These are phyloP conservation scores for Heliconius erato DNA, from an alignment of 2,888 invertebrate genomes.

Conservation along the genomic window DNA sequence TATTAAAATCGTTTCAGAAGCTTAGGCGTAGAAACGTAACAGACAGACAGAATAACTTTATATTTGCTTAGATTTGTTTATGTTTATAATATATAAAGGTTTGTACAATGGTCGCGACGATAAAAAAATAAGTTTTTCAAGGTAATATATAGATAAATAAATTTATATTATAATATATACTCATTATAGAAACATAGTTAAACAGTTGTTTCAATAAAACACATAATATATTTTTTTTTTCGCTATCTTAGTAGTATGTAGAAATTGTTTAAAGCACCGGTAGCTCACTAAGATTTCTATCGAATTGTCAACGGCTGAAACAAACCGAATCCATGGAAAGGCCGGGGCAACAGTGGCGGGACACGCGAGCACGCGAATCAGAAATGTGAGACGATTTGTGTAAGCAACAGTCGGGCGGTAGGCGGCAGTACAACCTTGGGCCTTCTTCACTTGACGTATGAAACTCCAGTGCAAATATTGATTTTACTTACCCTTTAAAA, in stretches of 20 bases:
- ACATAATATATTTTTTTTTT: neutral
- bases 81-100: neutral
- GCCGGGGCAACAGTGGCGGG: conserved; percentile 21
- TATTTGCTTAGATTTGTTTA: too few species aligned
- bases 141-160: too few species aligned
- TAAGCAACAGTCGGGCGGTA: conserved; percentile 16
- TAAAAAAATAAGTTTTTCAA: neutral
- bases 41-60: too few species aligned
- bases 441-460: conserved; percentile 39
- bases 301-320: conserved; percentile 30
- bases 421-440: conserved; percentile 37
- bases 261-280: conserved; percentile 21
- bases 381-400: conserved; percentile 40
- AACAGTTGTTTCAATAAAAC: neutral
- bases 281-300: conserved; percentile 34
- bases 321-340: conserved; percentile 27
- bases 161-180: too few species aligned
- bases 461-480: conserved; percentile 40
- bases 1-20: neutral
- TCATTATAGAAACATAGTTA: neutral
- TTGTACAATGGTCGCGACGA: too few species aligned
- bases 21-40: neutral
- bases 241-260: conserved; percentile 27
- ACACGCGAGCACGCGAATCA: conserved; percentile 38
- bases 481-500: conserved; percentile 33